Base-by-base conservation (phyloP, 2,113 vertebrate species). In the Mustelus asterias region DNA sequence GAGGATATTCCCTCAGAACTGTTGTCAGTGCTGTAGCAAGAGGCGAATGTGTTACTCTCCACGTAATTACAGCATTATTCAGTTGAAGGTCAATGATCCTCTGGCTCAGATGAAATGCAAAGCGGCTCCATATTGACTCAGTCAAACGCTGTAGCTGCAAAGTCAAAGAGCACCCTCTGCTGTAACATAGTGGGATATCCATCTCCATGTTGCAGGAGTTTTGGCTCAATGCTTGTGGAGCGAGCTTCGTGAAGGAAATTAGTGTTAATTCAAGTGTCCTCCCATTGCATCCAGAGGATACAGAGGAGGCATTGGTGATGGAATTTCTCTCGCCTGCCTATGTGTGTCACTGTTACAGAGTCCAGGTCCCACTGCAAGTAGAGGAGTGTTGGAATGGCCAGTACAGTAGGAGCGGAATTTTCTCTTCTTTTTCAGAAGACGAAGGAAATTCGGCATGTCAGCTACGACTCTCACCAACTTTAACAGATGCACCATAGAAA, bases 121-220 rank as follows among this genome's bases (percentile, higher is more conserved):
- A 70, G 26, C 69, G 72, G 94, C 44, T 70, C 41, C 48, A 14
- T 54, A 29, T 54, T 95, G 69, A 33, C 41, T 95, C 26, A 13
- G 16, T 24, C 6, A 67, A 20, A 33, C 26, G 37, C 3, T 24
- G 54, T 24, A 95, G 29, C 37, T 54, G 41, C 41, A 44, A 95
- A 54, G 94, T 26, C 44, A 44, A 72, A 95, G 67, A 95, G 65
- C 67, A 33, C 94, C 65, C 94, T 44, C 94, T 95, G 65, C 67
- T 95, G 94, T 70, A 70, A 2, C 7, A 24, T 11, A 24, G 41
- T 44, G 67, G 65, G 10, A 29, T 95, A 65, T 95, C 67, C 93
- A 48, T 70, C 6, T 29, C 18, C 41, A 48, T 86, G 44, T 44
- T 44, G 29, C 9, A 76, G 29, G 29, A 33, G 29, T 33, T 76